Percentiles rank a stretch among this genome's conserved stretches.
These are phyloP conservation scores for Rattus norvegicus DNA, from an alignment of 2,113 vertebrate genomes.

Conservation along the genomic window DNA sequence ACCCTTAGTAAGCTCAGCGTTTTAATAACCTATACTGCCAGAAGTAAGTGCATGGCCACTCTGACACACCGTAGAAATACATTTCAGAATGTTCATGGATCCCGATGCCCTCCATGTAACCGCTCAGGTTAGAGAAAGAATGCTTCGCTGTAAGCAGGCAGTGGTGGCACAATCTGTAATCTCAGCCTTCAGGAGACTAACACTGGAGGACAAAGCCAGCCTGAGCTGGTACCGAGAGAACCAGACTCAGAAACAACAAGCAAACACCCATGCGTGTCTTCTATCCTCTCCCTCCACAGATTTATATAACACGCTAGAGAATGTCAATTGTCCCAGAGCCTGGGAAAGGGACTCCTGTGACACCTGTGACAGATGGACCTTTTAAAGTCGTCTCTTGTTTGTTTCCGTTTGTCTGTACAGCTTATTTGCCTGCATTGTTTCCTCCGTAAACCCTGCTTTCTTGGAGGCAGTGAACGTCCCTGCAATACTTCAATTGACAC, in stretches of 20 bases:
- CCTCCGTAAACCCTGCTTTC: background rate
- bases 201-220: background rate
- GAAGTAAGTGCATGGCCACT: background rate
- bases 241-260: background rate
- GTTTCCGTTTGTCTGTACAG: background rate
- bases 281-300: no score
- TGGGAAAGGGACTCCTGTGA: background rate
- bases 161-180: background rate
- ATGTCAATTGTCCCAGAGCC: background rate
- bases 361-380: background rate
- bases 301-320: background rate
- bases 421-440: slow-evolving; percentile 12
- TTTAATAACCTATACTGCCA: background rate
- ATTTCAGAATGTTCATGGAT: background rate
- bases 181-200: background rate
- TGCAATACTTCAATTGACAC: slow-evolving; percentile 19
- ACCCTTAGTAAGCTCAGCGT: background rate
- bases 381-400: background rate
- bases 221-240: background rate
- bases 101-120: background rate
- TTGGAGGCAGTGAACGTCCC: slow-evolving; percentile 16
- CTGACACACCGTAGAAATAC: background rate
- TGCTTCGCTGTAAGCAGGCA: background rate
- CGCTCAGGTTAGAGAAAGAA: background rate
- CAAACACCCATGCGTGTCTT: background rate